Evolutionary conservation across 2,113 vertebrate species (phyloP), one percentile per base, ranked within the genome.

Genomic region (Pseudorectes ferrugineus): DNA sequence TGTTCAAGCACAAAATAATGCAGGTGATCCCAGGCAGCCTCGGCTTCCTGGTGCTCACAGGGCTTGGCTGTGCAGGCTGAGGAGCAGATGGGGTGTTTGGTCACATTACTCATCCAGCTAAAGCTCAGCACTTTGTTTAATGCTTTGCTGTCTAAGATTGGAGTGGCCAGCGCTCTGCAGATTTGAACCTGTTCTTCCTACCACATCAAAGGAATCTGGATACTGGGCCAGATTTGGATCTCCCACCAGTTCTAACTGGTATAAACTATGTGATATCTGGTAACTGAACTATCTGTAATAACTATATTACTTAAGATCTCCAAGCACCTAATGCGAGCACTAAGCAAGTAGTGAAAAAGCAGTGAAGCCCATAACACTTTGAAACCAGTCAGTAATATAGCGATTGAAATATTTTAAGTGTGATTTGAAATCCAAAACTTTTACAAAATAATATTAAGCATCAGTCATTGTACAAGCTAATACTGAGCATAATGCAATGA

Each of bases 161-260:
- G 70, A 89, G 89, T 22, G 89, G 74, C 55, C 81, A 89, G 62
- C 49, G 36, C 11, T 8, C 77, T 85, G 78, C 87, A 92, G 67
- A 91, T 85, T 72, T 94, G 74, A 96, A 93, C 87, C 82, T 94
- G 84, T 58, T 92, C 74, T 65, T 94, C 74, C 71, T 17, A 54
- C 85, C 58, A 94, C 92, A 82, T 79, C 62, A 92, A 79, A 95
- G 54, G 22, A 68, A 29, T 45, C 66, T 72, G 52, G 40, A 38
- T 68, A 13, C 35, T 62, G 66, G 81, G 54, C 33, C 62, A 89
- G 84, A 94, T 95, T 73, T 58, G 54, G 38, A 94, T 94, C 78
- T 96, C 29, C 71, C 74, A 88, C 57, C 80, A 35, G 84, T 92
- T 93, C 65, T 88, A 85, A 79, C 70, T 38, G 58, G 80, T 75